Base-by-base conservation (phyloP, 2,113 vertebrate species). In the Pseudorasbora parva region DNA sequence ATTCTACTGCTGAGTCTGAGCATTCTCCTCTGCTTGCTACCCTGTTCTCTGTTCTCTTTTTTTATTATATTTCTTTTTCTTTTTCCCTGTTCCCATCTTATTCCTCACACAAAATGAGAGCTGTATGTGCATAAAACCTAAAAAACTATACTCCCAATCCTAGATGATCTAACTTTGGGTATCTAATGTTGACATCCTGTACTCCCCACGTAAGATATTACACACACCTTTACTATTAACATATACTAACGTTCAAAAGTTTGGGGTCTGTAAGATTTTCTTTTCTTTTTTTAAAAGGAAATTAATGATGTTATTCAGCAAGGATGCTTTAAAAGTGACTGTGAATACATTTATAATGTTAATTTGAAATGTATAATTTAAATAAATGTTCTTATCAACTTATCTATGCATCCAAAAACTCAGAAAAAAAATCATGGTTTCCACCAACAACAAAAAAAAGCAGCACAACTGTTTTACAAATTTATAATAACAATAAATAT, bases 1-100 rank as follows among this genome's bases (percentile, higher is more conserved):
- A 8, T 37, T 57, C 8, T 9, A 77, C 19, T 77, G 49, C 74
- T 57, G 27, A 33, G 49, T 77, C 74, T 77, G 27, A n/a, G 51
- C 30, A 3, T 9, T 60, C 17, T 57, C 3, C 57, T 68, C 72
- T 76, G 10, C 49, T 21, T 74, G 21, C 49, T n/a, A 12, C 10
- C 27, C 49, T 82, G 10, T 76, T 68, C 1, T 71, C 15, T 69
- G 10, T 21, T 57, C 11, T 66, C 8, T 60, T 21, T 62, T 21
- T 9, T 19, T 9, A 5, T 45, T 17, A 4, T 60, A 1, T n/a
- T 74, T 47, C 0, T 45, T 59, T 75, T 23, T 14, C 47, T 57
- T 54, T 49, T 76, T 78, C 37, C 19, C 12, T n/a, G 5, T 68
- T 51, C 25, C 23, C 0, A 10, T 23, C 11, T 72, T 72, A 72